Evolutionary conservation across 1,140 invertebrate species (phyloP), one percentile per base, ranked within the genome.

Genomic region (Colletes gigas): DNA sequence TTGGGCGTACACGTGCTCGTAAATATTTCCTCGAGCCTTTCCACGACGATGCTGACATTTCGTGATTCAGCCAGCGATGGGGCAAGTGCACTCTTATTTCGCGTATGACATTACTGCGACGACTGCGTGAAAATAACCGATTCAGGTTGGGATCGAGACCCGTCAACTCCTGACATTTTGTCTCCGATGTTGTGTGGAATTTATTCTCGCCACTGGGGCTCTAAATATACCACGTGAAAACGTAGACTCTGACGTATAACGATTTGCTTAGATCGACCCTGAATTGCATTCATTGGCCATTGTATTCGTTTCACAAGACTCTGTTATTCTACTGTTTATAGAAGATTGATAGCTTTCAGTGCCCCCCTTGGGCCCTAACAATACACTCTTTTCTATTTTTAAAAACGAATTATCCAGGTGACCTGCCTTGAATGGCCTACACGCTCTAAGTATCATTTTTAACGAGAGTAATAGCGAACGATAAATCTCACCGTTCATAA

Each of bases 81-180:
- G 6, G 8, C 10, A 14, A 44, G n/a, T 21, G 14, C 59, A 47
- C n/a, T 19, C 68, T 30, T 72, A 17, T 54, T 72, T 55, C 39
- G n/a, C 10, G 39, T 3, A n/a, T 78, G 76, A 78, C 68, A 78
- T 72, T 78, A 72, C 63, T 78, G n/a, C 55, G 76, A 54, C 59
- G 50, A n/a, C 47, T 41, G n/a, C 41, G 39, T 47, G 19, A 47
- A 63, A 72, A 72, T 72, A 72, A 78, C 68, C n/a, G 68, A 54
- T 21, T 44, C 67, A 10, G n/a, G 57, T 30, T 21, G 50, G n/a
- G 5, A 41, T 9, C 47, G n/a, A 8, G 47, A 7, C n/a, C 6
- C 0, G 14, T n/a, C 7, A 54, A 39, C 68, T n/a, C 5, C 12
- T 63, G 76, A 78, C 76, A 78, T 78, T 78, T 72, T 39, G 6